Evolutionary conservation across 2,888 invertebrate genomes (phyloP), one percentile per base, ranked within the genome.

Genomic region (Hirtodrosophila histrioides): DNA sequence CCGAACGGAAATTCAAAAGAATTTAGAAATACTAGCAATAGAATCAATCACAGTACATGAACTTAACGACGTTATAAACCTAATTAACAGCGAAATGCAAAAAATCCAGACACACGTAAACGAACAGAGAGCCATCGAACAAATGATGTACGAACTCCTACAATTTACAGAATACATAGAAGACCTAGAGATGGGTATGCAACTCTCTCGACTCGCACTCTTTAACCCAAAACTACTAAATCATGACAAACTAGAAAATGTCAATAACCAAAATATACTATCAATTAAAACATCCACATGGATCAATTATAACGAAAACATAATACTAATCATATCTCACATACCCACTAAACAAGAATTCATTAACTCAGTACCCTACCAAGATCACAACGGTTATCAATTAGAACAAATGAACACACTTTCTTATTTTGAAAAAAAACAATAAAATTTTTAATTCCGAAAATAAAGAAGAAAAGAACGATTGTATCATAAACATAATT

Each of bases 161-260:
- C 44, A 54, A 27, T 54, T 55, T 46, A 55, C 46, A 2, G 40
- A 55, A 46, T 55, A 55, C 39, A 55, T 55, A 9, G 46, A 55
- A 46, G 55, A 55, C 5, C 31, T 55, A n/a, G 46, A 17, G 39
- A 55, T 55, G 39, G 46, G 39, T 17, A 55, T 55, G 55, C 55
- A 55, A 55, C 45, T 45, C 5, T 51, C 35, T 1, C 33, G 51
- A 33, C 31, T 43, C 35, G 24, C 35, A 43, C 10, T 43, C 5
- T 43, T 49, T 17, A 49, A 49, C 29, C 49, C 49, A 10, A 49
- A 53, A 35, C 11, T 53, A 53, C 41, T 53, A n/a, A 53, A 44
- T 9, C 37, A 53, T 27, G 29, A 44, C 35, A 53, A 53, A 17
- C 24, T 44, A 9, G 43, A 37, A n/a, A 44, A 37, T 8, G 36